These are phyloP conservation scores for Xanthorhoe designata DNA, from an alignment of 2,888 invertebrate genomes.

Conservation along the genomic window DNA sequence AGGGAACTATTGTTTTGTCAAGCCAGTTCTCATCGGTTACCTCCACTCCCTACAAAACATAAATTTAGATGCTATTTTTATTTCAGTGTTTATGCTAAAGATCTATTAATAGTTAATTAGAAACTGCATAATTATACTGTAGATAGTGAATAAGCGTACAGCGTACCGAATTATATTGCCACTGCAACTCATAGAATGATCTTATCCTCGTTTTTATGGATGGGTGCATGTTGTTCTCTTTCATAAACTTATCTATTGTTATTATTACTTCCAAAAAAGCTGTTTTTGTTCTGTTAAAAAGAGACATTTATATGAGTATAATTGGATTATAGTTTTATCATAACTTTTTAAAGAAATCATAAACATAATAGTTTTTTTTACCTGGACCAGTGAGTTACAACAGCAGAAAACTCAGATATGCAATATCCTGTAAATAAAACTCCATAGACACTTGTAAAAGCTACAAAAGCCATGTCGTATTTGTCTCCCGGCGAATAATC, in stretches of 20 bases:
- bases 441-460: conserved; percentile 78
- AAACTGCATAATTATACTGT: neutral
- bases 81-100: too few species aligned
- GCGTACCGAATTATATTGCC: conserved; percentile 81
- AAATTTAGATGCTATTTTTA: neutral
- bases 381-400: conserved; percentile 79
- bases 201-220: conserved; percentile 77
- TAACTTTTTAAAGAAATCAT: neutral
- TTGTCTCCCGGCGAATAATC: conserved; percentile 77
- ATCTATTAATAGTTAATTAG: too few species aligned
- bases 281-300: conserved; percentile 68
- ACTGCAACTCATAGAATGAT: conserved; percentile 82
- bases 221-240: conserved; percentile 77
- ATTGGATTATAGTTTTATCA: neutral
- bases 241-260: conserved; percentile 80
- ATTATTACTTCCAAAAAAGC: conserved; percentile 80
- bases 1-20: conserved; percentile 72
- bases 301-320: neutral
- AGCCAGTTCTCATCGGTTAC: conserved; percentile 78
- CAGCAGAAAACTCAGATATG: conserved; percentile 81
- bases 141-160: conserved; percentile 50
- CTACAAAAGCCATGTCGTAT: conserved; percentile 75
- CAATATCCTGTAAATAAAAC: conserved; percentile 80
- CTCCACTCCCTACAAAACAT: conserved; percentile 69
- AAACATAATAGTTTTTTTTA: conserved; percentile 40